These are phyloP conservation scores for Amniataba percoides DNA, from an alignment of 2,797 vertebrate species.

Conservation along the genomic window DNA sequence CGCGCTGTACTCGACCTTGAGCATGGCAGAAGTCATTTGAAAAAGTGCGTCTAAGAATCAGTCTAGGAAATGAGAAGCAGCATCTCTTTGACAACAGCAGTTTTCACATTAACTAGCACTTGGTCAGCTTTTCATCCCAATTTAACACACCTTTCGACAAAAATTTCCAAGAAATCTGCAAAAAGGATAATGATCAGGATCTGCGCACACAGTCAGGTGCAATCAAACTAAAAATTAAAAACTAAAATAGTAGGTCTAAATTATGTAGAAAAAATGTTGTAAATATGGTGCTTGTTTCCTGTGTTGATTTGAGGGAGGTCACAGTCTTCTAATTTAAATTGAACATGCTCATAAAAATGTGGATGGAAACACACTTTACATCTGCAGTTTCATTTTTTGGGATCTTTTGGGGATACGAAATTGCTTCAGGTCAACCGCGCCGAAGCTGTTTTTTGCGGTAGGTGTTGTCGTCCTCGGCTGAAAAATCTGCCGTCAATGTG, in stretches of 20 bases:
- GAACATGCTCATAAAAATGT: background rate
- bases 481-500: conserved; percentile 31
- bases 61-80: background rate
- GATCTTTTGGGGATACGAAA: background rate
- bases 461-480: background rate
- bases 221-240: too few species aligned
- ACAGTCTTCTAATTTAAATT: background rate
- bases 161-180: background rate
- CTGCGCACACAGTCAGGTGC: background rate
- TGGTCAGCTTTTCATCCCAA: background rate
- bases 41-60: conserved; percentile 16
- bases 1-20: background rate
- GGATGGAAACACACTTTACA: background rate
- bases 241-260: background rate
- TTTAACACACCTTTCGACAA: background rate
- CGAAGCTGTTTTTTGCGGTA: background rate
- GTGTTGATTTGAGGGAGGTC: background rate
- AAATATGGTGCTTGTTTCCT: background rate
- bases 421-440: background rate
- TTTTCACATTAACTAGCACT: background rate
- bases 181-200: background rate
- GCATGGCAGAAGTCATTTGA: conserved; percentile 8
- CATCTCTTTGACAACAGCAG: background rate
- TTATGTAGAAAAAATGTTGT: background rate
- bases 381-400: conserved; percentile 5